A percentile compares a stretch with the other conserved stretches of the same genome.
phyloP scores from a whole-genome alignment of 1,140 invertebrate genomes.

The Whitmania pigra region DNA sequence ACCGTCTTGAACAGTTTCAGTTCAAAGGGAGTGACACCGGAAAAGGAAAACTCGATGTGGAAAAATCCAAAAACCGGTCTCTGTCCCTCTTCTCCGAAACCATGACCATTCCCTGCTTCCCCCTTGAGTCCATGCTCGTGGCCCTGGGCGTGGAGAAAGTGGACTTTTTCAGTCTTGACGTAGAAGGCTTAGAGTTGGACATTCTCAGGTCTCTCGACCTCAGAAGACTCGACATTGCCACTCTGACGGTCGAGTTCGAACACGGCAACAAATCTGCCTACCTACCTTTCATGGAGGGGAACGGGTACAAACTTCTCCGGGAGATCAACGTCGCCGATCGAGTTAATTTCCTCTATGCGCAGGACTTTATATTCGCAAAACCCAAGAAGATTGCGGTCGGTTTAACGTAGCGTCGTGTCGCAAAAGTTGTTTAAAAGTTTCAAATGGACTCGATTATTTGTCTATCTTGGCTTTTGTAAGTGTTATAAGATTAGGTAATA shows the following conservation, averaged over 20 bases:
- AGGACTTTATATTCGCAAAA: slow-evolving; percentile 11
- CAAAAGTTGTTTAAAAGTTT: too few species aligned
- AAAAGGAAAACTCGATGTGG: neutral
- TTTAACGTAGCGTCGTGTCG: too few species aligned
- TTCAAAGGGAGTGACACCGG: neutral
- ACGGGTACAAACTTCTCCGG: neutral
- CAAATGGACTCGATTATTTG: too few species aligned
- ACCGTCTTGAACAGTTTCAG: too few species aligned
- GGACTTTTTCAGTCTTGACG: slow-evolving; percentile 30
- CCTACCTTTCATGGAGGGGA: neutral
- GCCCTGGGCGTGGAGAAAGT: slow-evolving; percentile 17
- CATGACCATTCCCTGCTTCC: neutral
- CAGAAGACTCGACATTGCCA: slow-evolving; percentile 26
- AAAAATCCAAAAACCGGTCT: neutral
- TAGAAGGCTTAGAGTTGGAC: slow-evolving; percentile 28
- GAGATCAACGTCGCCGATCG: neutral
- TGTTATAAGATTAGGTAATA: too few species aligned
- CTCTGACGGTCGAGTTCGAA: slow-evolving; percentile 15
- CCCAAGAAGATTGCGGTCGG: neutral
- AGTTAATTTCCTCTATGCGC: slow-evolving; percentile 1
- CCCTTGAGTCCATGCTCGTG: neutral
- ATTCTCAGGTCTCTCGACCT: slow-evolving; percentile 28
- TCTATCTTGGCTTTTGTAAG: too few species aligned
- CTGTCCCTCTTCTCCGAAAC: too few species aligned
- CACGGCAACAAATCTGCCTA: slow-evolving; percentile 9